Percentiles rank a stretch among this genome's conserved stretches.
Evolutionary conservation across 1,140 invertebrate genomes (phyloP).

Genomic region (Reticulitermes speratus): DNA sequence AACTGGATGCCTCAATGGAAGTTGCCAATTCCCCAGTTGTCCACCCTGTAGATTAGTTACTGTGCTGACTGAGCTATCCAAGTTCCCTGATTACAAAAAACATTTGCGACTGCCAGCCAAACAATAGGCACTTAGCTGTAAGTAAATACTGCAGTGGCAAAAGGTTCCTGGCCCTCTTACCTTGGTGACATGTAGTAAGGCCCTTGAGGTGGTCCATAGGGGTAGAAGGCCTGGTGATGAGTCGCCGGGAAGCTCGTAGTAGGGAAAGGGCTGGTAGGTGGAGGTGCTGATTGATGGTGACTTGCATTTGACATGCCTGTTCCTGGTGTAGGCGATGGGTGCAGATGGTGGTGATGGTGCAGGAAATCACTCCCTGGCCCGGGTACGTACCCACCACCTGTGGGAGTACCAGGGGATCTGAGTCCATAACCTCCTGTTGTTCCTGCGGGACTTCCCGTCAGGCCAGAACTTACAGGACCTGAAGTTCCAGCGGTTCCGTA

Average conservation of each 20-base stretch:
- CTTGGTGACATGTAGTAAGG: slow-evolving; percentile 34
- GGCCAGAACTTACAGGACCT: not conserved
- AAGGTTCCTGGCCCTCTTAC: slow-evolving; percentile 1
- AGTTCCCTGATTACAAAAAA: no score
- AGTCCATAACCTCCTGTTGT: not conserved
- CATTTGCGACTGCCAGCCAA: no score
- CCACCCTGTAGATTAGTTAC: no score
- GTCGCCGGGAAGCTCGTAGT: slow-evolving; percentile 20
- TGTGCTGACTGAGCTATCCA: no score
- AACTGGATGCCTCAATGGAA: no score
- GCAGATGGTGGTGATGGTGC: slow-evolving; percentile 32
- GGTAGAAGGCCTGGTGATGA: slow-evolving; percentile 34
- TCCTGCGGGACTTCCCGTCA: not conserved
- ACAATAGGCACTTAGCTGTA: no score
- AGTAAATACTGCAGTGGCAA: not conserved
- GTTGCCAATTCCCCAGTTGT: no score
- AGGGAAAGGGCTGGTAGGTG: slow-evolving; percentile 19
- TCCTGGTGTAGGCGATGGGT: not conserved
- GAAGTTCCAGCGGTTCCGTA: slow-evolving; percentile 8
- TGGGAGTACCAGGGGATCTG: not conserved
- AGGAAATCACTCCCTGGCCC: slow-evolving; percentile 27
- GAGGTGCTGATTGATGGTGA: slow-evolving; percentile 22
- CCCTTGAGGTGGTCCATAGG: slow-evolving; percentile 30
- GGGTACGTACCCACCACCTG: slow-evolving; percentile 18
- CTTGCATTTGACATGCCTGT: not conserved